These are phyloP conservation scores for Neoascia interrupta DNA, from an alignment of 2,888 invertebrate species.

Conservation along the genomic window DNA sequence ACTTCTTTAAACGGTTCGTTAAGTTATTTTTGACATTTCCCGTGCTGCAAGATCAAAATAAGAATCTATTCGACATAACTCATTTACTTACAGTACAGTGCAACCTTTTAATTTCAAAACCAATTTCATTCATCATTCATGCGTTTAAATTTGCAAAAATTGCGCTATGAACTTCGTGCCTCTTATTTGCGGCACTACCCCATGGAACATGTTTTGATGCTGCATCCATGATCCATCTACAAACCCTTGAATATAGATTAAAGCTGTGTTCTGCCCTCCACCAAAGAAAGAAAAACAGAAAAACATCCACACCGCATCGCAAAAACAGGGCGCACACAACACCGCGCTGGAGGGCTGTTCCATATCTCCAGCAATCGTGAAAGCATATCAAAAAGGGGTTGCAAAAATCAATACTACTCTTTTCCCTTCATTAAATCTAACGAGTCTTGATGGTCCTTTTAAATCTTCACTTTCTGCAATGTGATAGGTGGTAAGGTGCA, in stretches of 20 bases:
- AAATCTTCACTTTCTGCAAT: conserved; percentile 26
- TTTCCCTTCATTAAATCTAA: conserved; percentile 67
- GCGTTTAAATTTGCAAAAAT: conserved; percentile 62
- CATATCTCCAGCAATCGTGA: conserved; percentile 57
- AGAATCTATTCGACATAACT: conserved; percentile 45
- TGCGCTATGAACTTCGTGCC: conserved; percentile 18
- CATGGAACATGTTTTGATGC: not conserved
- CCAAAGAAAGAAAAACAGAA: not conserved
- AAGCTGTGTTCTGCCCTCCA: conserved; percentile 9
- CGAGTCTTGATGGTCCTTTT: conserved; percentile 58
- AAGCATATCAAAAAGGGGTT: conserved; percentile 56
- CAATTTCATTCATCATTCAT: conserved; percentile 63
- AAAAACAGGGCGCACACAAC: conserved; percentile 44
- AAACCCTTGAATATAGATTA: conserved; percentile 22
- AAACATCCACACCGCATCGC: conserved; percentile 1
- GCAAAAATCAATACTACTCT: conserved; percentile 66
- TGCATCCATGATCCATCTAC: not conserved
- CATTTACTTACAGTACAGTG: conserved; percentile 63
- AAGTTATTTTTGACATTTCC: not conserved
- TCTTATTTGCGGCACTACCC: conserved; percentile 23
- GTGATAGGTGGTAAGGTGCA: not conserved
- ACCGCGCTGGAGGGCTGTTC: conserved; percentile 58
- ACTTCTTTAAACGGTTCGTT: not conserved
- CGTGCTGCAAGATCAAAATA: too few relatives aligned
- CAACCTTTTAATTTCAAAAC: conserved; percentile 67